Evolutionary conservation across 2,888 invertebrate genomes (phyloP).

Genomic region (Selenia dentaria): DNA sequence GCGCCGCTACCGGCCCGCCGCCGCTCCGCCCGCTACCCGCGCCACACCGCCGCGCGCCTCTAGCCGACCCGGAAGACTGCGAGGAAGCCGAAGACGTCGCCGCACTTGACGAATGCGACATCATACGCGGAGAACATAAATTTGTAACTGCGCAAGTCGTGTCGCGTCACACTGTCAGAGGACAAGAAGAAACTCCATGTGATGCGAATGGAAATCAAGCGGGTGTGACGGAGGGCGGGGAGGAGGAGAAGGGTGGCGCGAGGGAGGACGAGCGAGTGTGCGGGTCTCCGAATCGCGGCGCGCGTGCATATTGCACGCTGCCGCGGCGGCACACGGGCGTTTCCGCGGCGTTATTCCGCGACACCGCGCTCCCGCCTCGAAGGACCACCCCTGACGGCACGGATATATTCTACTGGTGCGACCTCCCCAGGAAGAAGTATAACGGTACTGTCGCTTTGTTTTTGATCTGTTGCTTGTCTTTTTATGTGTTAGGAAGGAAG

Average conservation of each 20-base stretch:
- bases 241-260: slow-evolving; percentile 12
- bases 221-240: slow-evolving; percentile 8
- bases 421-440: slow-evolving; percentile 85
- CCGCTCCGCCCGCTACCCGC: slow-evolving; percentile 48
- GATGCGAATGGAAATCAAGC: slow-evolving; percentile 28
- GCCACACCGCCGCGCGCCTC: slow-evolving; percentile 43
- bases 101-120: slow-evolving; percentile 56
- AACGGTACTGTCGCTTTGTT: slow-evolving; percentile 74
- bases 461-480: too few species aligned
- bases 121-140: slow-evolving; percentile 24
- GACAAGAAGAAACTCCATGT: slow-evolving; percentile 88
- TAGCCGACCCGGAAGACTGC: slow-evolving; percentile 43
- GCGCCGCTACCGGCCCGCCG: slow-evolving; percentile 52
- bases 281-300: slow-evolving; percentile 42
- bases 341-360: slow-evolving; percentile 56
- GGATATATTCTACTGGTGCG: slow-evolving; percentile 94
- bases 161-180: slow-evolving; percentile 81
- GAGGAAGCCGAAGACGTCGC: slow-evolving; percentile 64
- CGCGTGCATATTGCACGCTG: slow-evolving; percentile 81
- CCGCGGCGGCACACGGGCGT: slow-evolving; percentile 64
- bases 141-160: slow-evolving; percentile 43
- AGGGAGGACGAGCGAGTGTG: slow-evolving; percentile 12
- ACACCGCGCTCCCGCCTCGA: slow-evolving; percentile 86
- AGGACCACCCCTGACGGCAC: slow-evolving; percentile 93
- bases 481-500: too few species aligned